These are phyloP conservation scores for Choloepus hoffmanni DNA, from an alignment of 2,113 vertebrate genomes.

Conservation along the genomic window DNA sequence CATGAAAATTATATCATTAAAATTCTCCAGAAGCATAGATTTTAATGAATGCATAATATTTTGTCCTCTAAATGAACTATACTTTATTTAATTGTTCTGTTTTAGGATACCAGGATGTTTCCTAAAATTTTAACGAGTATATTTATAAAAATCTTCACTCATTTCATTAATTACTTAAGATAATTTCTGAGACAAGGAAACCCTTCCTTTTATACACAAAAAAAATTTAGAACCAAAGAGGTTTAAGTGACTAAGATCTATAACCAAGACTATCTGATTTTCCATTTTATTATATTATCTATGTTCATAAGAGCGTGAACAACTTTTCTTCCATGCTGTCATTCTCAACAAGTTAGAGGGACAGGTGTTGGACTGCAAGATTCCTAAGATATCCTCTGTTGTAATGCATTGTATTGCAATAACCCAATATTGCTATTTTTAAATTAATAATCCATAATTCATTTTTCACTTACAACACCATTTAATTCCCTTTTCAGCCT, in stretches of 20 bases:
- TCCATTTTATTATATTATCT: not conserved
- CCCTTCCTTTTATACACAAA: not conserved
- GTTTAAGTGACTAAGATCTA: not conserved
- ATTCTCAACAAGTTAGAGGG: not conserved
- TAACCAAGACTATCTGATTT: not conserved
- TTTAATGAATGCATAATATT: not conserved
- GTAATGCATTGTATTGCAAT: not conserved
- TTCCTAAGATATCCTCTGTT: not conserved
- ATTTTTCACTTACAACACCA: constrained; percentile 20
- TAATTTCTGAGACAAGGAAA: not conserved
- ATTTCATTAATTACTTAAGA: not conserved
- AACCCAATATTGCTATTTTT: not conserved
- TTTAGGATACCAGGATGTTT: not conserved
- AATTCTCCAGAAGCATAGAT: not conserved
- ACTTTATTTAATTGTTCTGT: not conserved
- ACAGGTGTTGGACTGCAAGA: not conserved
- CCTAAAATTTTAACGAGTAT: not conserved
- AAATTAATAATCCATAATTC: not conserved
- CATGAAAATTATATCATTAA: not conserved
- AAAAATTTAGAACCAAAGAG: not conserved
- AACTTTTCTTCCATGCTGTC: not conserved
- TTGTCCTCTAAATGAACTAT: not conserved
- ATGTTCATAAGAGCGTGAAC: not conserved
- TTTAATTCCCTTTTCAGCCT: not conserved
- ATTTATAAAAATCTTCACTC: not conserved